Base-by-base conservation (phyloP, 2,113 vertebrate genomes). In the Raja brachyura region DNA sequence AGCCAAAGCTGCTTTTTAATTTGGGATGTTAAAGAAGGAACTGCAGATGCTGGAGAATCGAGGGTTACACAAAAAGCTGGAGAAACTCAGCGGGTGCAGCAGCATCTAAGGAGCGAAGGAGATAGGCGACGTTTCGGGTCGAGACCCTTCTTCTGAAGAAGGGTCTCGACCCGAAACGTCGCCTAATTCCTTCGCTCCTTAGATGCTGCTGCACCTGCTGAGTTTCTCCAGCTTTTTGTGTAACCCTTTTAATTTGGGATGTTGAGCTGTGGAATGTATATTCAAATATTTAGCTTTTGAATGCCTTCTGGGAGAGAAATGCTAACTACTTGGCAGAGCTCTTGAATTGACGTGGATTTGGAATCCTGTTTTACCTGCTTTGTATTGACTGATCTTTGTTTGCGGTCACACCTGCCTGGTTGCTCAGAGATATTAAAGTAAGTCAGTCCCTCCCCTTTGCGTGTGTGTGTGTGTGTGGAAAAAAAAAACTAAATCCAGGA, bases 361-460 rank as follows among this genome's bases (percentile, higher is more conserved):
- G 94, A 96, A 96, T 97, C 97, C 94, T 95, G 97, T 96, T 95
- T 93, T 95, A 95, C 97, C 93, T 95, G 95, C 95, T 96, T 86
- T 93, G 56, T 77, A 93, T 93, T 96, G 96, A 95, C 96, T 73
- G 95, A 95, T 48, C 94, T 93, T 94, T 94, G 94, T 94, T 95
- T 94, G 96, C 95, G 95, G 93, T 95, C 95, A 94, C 95, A 95
- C 95, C 95, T 96, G 95, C 95, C 94, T 90, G 28, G 94, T 90
- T 94, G 94, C 85, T 94, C 95, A 68, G 79, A 94, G 94, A 95
- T 95, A 95, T 94, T 95, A 95, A 94, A 94, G 94, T 73, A 94
- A 93, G 94, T 96, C 97, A 95, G 97, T 95, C 96, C 96, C 95
- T 94, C 76, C 93, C 4, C 85, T 93, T 76, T 94, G 59, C 33